Evolutionary conservation across 2,113 vertebrate genomes (phyloP), one percentile per base, ranked within the genome.

Genomic region (Chiloscyllium plagiosum): DNA sequence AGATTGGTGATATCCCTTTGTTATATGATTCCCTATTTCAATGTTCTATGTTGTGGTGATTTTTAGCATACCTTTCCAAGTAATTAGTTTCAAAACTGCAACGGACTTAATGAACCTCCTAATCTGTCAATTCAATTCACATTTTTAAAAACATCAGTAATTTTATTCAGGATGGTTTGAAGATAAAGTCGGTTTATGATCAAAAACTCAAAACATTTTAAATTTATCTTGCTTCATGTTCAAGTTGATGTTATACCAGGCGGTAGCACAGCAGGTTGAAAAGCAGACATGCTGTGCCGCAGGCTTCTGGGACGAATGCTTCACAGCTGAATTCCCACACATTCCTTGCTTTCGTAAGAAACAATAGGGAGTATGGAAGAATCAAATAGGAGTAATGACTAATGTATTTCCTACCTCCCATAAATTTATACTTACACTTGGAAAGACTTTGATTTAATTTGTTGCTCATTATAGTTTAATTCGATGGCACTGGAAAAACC

Each of bases 251-350:
- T 95, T 29, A 70, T 26, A 94, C 37, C 93, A 94, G 93, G 42
- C 65, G 29, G 87, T 4, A 3, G 94, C 68, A 95, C 68, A 95
- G 66, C 69, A 76, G 68, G 94, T 95, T 95, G 42, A 52, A 70
- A 20, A 13, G 66, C 24, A 72, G 93, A 29, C 68, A 52, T 52
- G 69, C 69, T 76, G 69, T 72, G 69, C 66, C 94, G 52, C 94
- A 95, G 42, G 47, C 42, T 76, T 17, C 24, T 52, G 68, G 66
- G 94, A 95, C 69, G 52, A 22, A 0, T 29, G 69, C 15, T 72
- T 95, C 94, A 68, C 66, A 95, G 94, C 37, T 76, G 42, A 95
- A 33, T 95, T 72, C 69, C 94, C 22, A 95, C 47, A 72, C 68
- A 72, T 72, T 70, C 42, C 94, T 72, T 52, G 47, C 69, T 26